Base-by-base conservation (phyloP, 2,888 invertebrate species). In the Lymantria dispar region DNA sequence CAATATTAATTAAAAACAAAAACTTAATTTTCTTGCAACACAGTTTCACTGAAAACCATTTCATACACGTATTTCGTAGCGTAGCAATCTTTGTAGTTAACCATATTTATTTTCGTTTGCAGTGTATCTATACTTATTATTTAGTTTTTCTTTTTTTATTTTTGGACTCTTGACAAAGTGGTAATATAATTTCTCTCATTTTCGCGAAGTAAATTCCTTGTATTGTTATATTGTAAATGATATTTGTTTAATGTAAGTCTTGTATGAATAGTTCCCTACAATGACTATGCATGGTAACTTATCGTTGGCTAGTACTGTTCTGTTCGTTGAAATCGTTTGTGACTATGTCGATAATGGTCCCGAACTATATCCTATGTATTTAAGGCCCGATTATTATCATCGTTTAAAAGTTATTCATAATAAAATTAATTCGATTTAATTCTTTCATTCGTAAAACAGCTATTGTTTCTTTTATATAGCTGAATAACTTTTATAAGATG, bases 131-230 rank as follows among this genome's bases (percentile, higher is more conserved):
- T 58, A 42, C 50, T 59, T 66, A 45, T 51, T 14, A 68, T 61
- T 58, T 46, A 40, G 50, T 47, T 57, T 51, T 48, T 55, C 13
- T 9, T 67, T 63, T 52, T 52, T 45, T 56, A 47, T 67, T 76
- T 74, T 72, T 66, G 70, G 68, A 77, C 78, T 79, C 80, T 10
- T 76, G 75, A 80, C 81, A 85, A 88, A 87, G 88, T 89, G 88
- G 88, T 89, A 87, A 81, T 75, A 72, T 89, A 89, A 88, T 87
- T 87, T 89, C 88, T 89, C 88, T 80, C 67, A 78, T 78, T 75
- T 75, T 66, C 72, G 68, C 73, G 70, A 64, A 62, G 58, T 55
- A 56, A 47, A 57, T 62, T 56, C 52, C 63, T 66, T 49, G 47
- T 56, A 55, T 52, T 50, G 56, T 52, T 65, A 49, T 56, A 64